Conservation (phyloP, 2,797 vertebrate species). For the Salarias fasciatus region DNA sequence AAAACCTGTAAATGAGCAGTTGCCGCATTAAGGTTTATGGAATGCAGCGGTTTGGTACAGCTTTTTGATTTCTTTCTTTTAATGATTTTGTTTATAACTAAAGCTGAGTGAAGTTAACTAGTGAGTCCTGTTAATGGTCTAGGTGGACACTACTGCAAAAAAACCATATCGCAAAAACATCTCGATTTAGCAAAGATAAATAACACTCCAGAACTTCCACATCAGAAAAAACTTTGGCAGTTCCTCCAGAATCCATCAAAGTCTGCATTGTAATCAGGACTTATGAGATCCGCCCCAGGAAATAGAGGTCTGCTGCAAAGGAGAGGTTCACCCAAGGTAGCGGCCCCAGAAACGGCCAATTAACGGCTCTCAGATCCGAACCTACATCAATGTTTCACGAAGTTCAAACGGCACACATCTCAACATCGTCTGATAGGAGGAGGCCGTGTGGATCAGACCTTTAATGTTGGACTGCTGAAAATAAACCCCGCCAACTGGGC, state of each 20-base stretch:
- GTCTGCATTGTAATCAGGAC: background rate
- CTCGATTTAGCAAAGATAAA: background rate
- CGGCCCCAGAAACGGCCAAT: conserved; percentile 4
- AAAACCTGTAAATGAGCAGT: too few species aligned
- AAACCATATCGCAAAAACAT: background rate
- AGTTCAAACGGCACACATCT: background rate
- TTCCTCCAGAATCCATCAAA: conserved; percentile 2
- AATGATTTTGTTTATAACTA: too few species aligned
- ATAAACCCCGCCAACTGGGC: background rate
- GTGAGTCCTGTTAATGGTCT: too few species aligned
- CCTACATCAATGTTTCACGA: background rate
- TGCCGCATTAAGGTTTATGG: too few species aligned
- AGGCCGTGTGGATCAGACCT: background rate
- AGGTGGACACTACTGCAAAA: too few species aligned
- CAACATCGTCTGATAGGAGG: too few species aligned
- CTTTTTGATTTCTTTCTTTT: too few species aligned
- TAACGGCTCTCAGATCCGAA: background rate
- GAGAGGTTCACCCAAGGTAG: background rate
- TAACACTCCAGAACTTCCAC: background rate
- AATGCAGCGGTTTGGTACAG: too few species aligned
- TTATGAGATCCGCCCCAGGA: conserved; percentile 2
- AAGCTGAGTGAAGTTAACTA: too few species aligned
- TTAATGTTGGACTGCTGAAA: background rate
- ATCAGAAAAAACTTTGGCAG: background rate
- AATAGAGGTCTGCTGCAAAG: background rate